Evolutionary conservation across 2,113 vertebrate species (phyloP), one percentile per base, ranked within the genome.

Genomic region (Trematomus loennbergii): DNA sequence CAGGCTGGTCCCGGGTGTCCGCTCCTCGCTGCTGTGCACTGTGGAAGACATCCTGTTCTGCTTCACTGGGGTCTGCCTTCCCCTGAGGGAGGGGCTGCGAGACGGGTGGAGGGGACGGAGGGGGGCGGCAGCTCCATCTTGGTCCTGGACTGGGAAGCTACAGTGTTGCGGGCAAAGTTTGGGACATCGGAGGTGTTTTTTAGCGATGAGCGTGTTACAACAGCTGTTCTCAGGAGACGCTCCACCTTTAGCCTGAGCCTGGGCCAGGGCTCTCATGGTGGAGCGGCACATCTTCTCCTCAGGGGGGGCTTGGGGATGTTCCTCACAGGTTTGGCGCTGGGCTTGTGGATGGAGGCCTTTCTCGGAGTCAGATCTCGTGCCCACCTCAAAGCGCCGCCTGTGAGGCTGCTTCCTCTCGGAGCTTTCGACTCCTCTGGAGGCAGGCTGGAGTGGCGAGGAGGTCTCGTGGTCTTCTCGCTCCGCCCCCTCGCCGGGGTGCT

Each of bases 281-380:
- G 97, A 93, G 48, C 96, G 95, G 88, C 97, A 97, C 82, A 96
- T 96, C 90, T 98, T 99, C 4, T 93, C 95, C 82, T 99, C 97
- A 0, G 92, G 94, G 0, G 92, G 70, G 93, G 75, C 78, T 96
- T 97, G 82, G 96, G 87, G n/a, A 94, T 89, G 83, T 92, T 96
- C 72, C 96, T 94, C 74, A 97, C 70, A 0, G 98, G 96, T 87
- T 98, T 99, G 86, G 96, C 95, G 45, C 88, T 95, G 12, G 97
- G 96, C 81, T 98, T 98, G 87, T 92, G 95, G 70, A 95, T 6
- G 12, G 96, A 93, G 2, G 92, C 85, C 79, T 85, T 94, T 40
- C 88, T 93, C 7, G 87, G 84, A 1, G 69, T 65, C 0, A 79
- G 79, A 59, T 98, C 97, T 12, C 91, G 95, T 16, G 95, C 92